Evolutionary conservation across 1,140 invertebrate species (phyloP).

Genomic region (Bombus superbus): DNA sequence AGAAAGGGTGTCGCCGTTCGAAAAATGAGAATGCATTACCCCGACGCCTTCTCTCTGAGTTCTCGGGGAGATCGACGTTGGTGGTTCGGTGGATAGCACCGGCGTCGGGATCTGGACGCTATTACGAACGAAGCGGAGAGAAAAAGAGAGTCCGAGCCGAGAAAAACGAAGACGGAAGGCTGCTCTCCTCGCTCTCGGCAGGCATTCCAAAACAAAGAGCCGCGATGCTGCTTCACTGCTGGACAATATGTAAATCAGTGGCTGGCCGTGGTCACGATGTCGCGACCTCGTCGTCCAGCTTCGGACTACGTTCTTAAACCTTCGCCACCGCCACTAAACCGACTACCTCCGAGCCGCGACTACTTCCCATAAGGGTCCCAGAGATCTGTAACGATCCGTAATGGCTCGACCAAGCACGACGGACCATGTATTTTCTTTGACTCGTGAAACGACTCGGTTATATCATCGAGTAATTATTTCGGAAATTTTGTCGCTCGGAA

Average conservation of each 20-base stretch:
- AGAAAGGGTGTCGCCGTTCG: slow-evolving; percentile 62
- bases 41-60: slow-evolving; percentile 64
- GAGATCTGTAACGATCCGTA: slow-evolving; percentile 76
- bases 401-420: slow-evolving; percentile 58
- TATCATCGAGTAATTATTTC: not conserved
- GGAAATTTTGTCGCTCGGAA: not conserved
- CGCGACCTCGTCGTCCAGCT: slow-evolving; percentile 80
- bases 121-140: slow-evolving; percentile 76
- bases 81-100: slow-evolving; percentile 77
- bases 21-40: slow-evolving; percentile 73
- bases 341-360: slow-evolving; percentile 63
- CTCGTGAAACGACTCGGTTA: not conserved
- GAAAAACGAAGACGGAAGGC: slow-evolving; percentile 49
- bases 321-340: slow-evolving; percentile 71
- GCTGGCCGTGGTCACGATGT: slow-evolving; percentile 81
- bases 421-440: slow-evolving; percentile 7
- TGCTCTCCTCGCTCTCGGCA: slow-evolving; percentile 73
- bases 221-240: slow-evolving; percentile 76
- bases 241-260: slow-evolving; percentile 83
- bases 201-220: slow-evolving; percentile 81
- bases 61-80: slow-evolving; percentile 76
- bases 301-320: slow-evolving; percentile 76
- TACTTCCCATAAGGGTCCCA: slow-evolving; percentile 73
- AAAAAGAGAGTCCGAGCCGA: slow-evolving; percentile 32
- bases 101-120: slow-evolving; percentile 78